Conservation (phyloP, 2,797 vertebrate genomes). For the Sphenopsis melanotis region DNA sequence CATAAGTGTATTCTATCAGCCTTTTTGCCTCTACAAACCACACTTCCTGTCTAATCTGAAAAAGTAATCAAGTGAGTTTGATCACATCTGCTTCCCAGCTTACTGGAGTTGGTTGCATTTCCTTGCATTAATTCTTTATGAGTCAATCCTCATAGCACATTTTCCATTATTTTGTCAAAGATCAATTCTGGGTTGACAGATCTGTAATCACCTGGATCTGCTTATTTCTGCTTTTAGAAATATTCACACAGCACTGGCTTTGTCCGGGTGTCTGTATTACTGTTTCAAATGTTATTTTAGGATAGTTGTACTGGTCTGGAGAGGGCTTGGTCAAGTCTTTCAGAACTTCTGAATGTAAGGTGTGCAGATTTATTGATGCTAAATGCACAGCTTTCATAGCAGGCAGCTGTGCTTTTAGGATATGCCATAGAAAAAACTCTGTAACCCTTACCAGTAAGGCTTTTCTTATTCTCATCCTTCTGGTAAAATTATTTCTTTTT, state of each 20-base stretch:
- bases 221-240: not conserved
- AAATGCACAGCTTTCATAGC: not conserved
- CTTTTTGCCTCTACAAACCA: not conserved
- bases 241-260: not conserved
- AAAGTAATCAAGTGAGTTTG: constrained; percentile 4
- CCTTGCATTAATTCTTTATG: not conserved
- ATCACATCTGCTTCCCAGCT: not conserved
- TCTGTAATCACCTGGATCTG: not conserved
- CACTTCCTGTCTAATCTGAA: not conserved
- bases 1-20: not conserved
- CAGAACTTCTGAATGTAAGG: not conserved
- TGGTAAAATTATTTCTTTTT: not conserved
- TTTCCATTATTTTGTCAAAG: not conserved
- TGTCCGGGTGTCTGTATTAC: not conserved
- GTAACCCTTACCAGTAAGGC: not conserved
- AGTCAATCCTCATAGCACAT: not conserved
- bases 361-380: not conserved
- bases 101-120: not conserved
- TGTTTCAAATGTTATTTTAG: not conserved
- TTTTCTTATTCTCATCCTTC: not conserved
- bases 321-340: not conserved
- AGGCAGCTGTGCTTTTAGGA: not conserved
- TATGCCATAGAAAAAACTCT: not conserved
- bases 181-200: not conserved
- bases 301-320: not conserved